A percentile compares a stretch with the other conserved stretches of the same genome.
Conservation (phyloP, 2,113 vertebrate species). For the Tachysurus vachellii region DNA sequence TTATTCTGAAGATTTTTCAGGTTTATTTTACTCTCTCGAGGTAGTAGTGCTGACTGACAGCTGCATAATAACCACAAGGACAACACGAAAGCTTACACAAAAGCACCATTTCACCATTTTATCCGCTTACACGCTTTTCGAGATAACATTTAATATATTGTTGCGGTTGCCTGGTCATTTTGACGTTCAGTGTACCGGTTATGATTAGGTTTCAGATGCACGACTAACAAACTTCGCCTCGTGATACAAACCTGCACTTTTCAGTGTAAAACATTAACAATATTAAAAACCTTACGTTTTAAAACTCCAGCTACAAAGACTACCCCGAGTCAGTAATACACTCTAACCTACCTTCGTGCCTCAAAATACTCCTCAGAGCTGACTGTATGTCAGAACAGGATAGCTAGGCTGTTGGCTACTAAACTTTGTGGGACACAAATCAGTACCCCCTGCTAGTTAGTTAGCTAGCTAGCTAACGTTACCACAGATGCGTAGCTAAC, state of each 20-base stretch:
- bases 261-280: neutral
- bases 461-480: neutral
- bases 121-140: neutral
- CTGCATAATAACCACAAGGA: neutral
- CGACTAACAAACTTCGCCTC: neutral
- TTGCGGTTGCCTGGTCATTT: neutral
- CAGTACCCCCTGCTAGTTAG: neutral
- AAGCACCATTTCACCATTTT: neutral
- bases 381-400: neutral
- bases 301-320: neutral
- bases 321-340: neutral
- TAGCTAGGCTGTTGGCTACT: neutral
- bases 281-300: neutral
- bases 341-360: neutral
- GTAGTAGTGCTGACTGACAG: neutral
- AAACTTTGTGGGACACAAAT: slow-evolving; percentile 24
- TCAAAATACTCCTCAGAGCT: neutral
- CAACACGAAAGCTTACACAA: neutral
- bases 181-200: neutral
- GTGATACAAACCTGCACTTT: neutral
- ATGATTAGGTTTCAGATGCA: neutral
- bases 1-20: no score
- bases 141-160: neutral
- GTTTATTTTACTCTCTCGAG: neutral
- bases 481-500: neutral